These are phyloP conservation scores for Cylloceria caligata DNA, from an alignment of 2,888 invertebrate species.

Conservation along the genomic window DNA sequence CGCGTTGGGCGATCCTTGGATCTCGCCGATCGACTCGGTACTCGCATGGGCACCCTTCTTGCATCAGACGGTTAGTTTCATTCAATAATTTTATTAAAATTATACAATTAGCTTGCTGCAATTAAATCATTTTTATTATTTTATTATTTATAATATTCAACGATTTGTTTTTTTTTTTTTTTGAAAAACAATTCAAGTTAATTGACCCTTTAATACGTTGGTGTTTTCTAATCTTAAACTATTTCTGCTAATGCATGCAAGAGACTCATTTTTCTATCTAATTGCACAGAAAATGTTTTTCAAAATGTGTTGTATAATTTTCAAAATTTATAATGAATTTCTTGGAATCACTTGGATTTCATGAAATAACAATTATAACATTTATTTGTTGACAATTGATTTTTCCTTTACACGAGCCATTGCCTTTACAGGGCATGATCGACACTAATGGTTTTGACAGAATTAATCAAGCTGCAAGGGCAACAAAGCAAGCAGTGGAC, in stretches of 20 bases:
- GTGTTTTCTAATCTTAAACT: too few relatives aligned
- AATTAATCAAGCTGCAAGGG: constrained; percentile 87
- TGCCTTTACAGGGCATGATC: constrained; percentile 86
- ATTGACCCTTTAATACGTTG: too few relatives aligned
- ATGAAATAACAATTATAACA: too few relatives aligned
- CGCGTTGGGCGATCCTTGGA: constrained; percentile 95
- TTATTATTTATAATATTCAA: neutral
- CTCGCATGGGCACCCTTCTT: constrained; percentile 93
- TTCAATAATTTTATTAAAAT: neutral
- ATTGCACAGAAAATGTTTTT: too few relatives aligned
- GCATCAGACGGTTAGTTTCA: constrained; percentile 78
- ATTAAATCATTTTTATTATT: neutral
- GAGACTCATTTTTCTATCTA: too few relatives aligned
- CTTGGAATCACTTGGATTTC: too few relatives aligned
- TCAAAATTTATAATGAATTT: too few relatives aligned
- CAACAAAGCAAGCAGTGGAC: constrained; percentile 87
- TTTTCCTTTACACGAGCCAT: neutral
- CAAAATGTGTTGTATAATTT: too few relatives aligned
- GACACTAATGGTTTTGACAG: constrained; percentile 88
- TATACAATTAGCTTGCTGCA: neutral
- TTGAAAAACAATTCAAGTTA: too few relatives aligned
- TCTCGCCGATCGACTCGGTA: constrained; percentile 94
- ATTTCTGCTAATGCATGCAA: too few relatives aligned
- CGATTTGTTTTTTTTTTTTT: too few relatives aligned
- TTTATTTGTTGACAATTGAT: neutral